These are phyloP conservation scores for Erannis defoliaria DNA, from an alignment of 2,888 invertebrate species.

Conservation along the genomic window DNA sequence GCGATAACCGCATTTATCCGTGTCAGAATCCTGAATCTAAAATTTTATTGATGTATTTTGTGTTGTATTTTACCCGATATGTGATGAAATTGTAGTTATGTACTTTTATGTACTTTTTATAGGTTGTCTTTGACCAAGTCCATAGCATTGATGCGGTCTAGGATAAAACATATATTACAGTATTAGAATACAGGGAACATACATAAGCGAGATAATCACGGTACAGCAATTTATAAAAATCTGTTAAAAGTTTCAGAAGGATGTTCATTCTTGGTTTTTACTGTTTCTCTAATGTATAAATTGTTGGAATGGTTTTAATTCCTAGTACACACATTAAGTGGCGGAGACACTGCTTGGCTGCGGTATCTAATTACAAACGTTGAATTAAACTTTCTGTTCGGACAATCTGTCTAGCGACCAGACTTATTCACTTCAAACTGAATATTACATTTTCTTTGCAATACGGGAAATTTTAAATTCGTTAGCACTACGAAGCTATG, in stretches of 20 bases:
- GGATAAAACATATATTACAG: no score
- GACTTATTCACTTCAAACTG: slow-evolving; percentile 75
- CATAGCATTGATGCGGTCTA: no score
- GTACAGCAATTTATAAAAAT: slow-evolving; percentile 8
- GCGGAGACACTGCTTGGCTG: slow-evolving; percentile 51
- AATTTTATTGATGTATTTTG: slow-evolving; percentile 78
- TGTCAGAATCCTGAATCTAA: slow-evolving; percentile 73
- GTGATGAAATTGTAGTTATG: background rate
- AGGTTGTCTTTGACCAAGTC: no score
- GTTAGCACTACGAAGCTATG: slow-evolving; percentile 41
- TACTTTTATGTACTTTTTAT: no score
- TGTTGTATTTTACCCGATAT: slow-evolving; percentile 18
- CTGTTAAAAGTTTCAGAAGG: slow-evolving; percentile 20
- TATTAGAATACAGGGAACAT: no score
- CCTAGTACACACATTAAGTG: slow-evolving; percentile 55
- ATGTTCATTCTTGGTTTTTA: slow-evolving; percentile 38
- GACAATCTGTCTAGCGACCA: slow-evolving; percentile 72
- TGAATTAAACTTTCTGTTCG: slow-evolving; percentile 75
- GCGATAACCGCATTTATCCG: slow-evolving; percentile 78
- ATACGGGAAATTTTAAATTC: slow-evolving; percentile 54
- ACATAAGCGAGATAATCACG: background rate
- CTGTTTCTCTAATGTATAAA: slow-evolving; percentile 37
- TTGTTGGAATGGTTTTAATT: slow-evolving; percentile 48
- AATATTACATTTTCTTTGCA: slow-evolving; percentile 68
- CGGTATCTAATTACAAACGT: slow-evolving; percentile 78